Percentiles rank a stretch among this genome's conserved stretches.
These are phyloP conservation scores for Cephus pygmeus DNA, from an alignment of 2,888 invertebrate genomes.

Conservation along the genomic window DNA sequence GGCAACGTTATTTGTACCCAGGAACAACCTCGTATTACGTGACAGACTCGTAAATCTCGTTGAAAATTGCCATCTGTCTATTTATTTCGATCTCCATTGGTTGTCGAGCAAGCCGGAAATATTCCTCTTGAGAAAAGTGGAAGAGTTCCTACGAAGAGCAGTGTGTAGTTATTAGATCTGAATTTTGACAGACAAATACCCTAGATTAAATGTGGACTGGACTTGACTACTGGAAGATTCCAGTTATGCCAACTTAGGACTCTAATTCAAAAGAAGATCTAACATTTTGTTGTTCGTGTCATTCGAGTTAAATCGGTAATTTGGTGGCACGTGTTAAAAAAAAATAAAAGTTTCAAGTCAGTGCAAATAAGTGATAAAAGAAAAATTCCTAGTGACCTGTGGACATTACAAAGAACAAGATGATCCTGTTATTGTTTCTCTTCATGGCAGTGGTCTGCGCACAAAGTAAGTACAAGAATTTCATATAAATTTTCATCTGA, in stretches of 20 bases:
- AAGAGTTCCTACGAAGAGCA: background rate
- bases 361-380: constrained; percentile 1
- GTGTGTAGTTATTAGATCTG: background rate
- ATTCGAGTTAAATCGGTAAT: background rate
- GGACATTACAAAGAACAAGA: constrained; percentile 8
- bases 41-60: background rate
- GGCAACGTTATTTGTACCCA: background rate
- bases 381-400: constrained; percentile 4
- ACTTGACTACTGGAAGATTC: background rate
- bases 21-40: background rate
- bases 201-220: background rate
- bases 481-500: background rate
- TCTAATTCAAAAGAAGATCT: background rate
- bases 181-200: background rate
- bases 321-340: background rate
- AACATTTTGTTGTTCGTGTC: background rate
- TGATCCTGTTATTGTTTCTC: constrained; percentile 22
- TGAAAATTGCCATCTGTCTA: background rate
- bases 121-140: background rate
- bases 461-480: constrained; percentile 31
- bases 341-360: background rate
- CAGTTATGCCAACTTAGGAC: background rate
- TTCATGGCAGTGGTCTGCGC: constrained; percentile 25
- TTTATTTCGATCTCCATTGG: background rate
- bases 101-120: background rate